Conservation (phyloP, 1,140 invertebrate species). For the Drosophila tsacasi region DNA sequence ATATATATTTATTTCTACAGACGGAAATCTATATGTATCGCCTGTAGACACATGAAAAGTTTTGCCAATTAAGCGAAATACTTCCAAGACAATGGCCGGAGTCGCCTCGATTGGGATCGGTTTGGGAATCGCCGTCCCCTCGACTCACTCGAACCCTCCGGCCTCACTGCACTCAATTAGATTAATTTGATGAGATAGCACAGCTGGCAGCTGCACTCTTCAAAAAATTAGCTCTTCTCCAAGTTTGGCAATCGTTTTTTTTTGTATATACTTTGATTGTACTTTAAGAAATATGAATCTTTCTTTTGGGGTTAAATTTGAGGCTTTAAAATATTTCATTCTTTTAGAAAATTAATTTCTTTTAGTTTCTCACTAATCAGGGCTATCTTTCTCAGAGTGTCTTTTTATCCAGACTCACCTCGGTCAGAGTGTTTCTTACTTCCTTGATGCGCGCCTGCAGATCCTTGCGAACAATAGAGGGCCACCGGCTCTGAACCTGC, state of each 20-base stretch:
- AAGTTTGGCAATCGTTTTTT: background rate
- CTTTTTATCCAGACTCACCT: constrained; percentile 83
- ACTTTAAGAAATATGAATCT: background rate
- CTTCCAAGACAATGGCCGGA: constrained; percentile 48
- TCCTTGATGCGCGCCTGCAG: constrained; percentile 89
- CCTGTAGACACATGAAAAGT: constrained; percentile 74
- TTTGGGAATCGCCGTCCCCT: background rate
- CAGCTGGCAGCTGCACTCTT: constrained; percentile 22
- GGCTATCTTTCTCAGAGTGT: constrained; percentile 6
- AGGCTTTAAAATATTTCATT: no score
- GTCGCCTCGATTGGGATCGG: constrained; percentile 15
- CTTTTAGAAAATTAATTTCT: no score
- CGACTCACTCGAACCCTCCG: constrained; percentile 13
- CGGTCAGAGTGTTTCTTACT: constrained; percentile 89
- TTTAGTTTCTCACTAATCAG: no score
- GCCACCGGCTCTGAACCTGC: constrained; percentile 89
- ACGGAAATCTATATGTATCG: constrained; percentile 43
- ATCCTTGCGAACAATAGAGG: constrained; percentile 89
- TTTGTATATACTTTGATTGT: no score
- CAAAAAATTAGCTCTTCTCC: background rate
- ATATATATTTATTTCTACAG: constrained; percentile 44
- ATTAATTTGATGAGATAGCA: constrained; percentile 71
- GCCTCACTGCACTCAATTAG: constrained; percentile 72
- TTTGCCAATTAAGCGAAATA: constrained; percentile 82
- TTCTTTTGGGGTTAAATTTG: background rate